phyloP scores from a whole-genome alignment of 2,888 invertebrate species.

The Habrosyne pyritoides region DNA sequence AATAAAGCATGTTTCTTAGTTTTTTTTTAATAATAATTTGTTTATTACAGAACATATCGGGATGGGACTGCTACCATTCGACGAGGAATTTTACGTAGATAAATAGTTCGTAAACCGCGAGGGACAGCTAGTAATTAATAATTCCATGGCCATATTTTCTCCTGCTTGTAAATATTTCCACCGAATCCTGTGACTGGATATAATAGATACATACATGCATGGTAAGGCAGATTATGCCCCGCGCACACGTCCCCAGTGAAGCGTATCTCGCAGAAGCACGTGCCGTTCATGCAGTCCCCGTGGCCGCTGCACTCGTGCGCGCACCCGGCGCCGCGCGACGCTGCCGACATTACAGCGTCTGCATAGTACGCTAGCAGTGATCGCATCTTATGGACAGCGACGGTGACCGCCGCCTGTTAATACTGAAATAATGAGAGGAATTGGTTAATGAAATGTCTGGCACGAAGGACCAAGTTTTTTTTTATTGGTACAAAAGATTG shows the following conservation, averaged over 20 bases:
- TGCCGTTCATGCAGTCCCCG: constrained; percentile 96
- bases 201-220: constrained; percentile 48
- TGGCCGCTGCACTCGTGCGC: constrained; percentile 92
- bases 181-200: background rate
- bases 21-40: too few relatives aligned
- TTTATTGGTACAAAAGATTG: too few relatives aligned
- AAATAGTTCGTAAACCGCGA: too few relatives aligned
- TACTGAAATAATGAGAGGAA: constrained; percentile 46
- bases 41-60: too few relatives aligned
- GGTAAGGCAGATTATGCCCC: constrained; percentile 91
- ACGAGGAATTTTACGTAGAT: too few relatives aligned
- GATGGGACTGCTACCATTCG: too few relatives aligned
- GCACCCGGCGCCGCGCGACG: constrained; percentile 82
- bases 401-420: constrained; percentile 52
- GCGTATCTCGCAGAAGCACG: constrained; percentile 94
- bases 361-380: constrained; percentile 78
- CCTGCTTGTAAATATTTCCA: too few relatives aligned
- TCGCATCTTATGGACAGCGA: constrained; percentile 72
- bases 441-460: too few relatives aligned
- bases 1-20: too few relatives aligned
- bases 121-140: too few relatives aligned
- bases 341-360: constrained; percentile 74
- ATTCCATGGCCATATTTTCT: too few relatives aligned
- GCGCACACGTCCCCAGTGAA: constrained; percentile 93
- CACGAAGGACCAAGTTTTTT: too few relatives aligned